Conservation (phyloP, 92 coral and sea anemone species). For the Pocillopora meandrina region DNA sequence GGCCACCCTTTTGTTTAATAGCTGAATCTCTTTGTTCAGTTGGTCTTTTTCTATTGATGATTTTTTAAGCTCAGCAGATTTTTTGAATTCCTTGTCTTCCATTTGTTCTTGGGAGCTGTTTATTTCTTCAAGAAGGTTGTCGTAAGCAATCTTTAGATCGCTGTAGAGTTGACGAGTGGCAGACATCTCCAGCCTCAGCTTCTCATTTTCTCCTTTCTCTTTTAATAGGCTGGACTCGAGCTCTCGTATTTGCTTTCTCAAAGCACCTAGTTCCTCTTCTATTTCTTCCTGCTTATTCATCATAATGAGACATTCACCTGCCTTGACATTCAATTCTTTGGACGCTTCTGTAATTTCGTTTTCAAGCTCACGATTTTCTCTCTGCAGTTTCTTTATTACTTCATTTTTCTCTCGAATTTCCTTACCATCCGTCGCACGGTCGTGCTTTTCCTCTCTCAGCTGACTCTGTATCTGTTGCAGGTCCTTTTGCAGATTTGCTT, state of each 20-base stretch:
- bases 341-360: slow-evolving; percentile 26
- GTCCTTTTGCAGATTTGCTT: slow-evolving; percentile 37
- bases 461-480: slow-evolving; percentile 37
- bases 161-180: slow-evolving; percentile 45
- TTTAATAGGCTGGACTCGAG: slow-evolving; percentile 39
- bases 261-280: slow-evolving; percentile 30
- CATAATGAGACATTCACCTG: slow-evolving; percentile 21
- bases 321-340: slow-evolving; percentile 33
- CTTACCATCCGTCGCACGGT: slow-evolving; percentile 25
- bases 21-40: slow-evolving; percentile 35
- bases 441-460: slow-evolving; percentile 40
- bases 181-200: slow-evolving; percentile 40
- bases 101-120: slow-evolving; percentile 22
- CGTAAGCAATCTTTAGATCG: slow-evolving; percentile 43
- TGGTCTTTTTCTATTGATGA: slow-evolving; percentile 44
- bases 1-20: slow-evolving; percentile 33
- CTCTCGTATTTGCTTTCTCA: slow-evolving; percentile 36
- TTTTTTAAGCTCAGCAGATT: slow-evolving; percentile 25
- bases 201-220: slow-evolving; percentile 50
- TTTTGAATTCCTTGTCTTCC: slow-evolving; percentile 1
- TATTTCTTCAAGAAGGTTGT: slow-evolving; percentile 41
- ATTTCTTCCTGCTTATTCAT: slow-evolving; percentile 37
- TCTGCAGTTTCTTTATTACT: slow-evolving; percentile 33
- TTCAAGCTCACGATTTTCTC: slow-evolving; percentile 38
- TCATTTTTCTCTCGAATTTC: slow-evolving; percentile 47